Percentiles rank a stretch among this genome's conserved stretches.
phyloP scores from a whole-genome alignment of 2,113 vertebrate species.

The Entelurus aequoreus region DNA sequence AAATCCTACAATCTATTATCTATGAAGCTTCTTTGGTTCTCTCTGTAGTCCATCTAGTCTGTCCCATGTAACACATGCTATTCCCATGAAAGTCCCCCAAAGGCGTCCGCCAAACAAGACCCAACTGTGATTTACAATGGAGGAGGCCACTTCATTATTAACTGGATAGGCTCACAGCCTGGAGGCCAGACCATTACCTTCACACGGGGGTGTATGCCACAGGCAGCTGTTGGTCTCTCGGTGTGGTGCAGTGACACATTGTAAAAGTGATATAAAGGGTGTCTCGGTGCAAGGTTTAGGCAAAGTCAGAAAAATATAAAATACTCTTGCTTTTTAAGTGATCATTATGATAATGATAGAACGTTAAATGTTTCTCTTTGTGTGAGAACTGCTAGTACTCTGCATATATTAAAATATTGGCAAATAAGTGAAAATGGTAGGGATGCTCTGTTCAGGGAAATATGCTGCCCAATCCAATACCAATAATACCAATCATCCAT shows the following conservation, averaged over 20 bases:
- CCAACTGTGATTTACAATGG: constrained; percentile 62
- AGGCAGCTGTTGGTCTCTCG: constrained; percentile 40
- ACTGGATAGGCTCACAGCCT: constrained; percentile 43
- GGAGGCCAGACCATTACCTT: constrained; percentile 45
- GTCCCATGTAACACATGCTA: constrained; percentile 38
- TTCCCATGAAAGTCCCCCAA: constrained; percentile 46
- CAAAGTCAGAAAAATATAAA: constrained; percentile 17
- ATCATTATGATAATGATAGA: constrained; percentile 10
- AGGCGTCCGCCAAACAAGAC: constrained; percentile 43
- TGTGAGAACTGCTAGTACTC: constrained; percentile 8
- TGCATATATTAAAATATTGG: constrained; percentile 3
- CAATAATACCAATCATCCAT: too few relatives aligned
- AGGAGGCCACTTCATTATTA: constrained; percentile 52
- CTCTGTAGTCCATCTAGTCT: constrained; percentile 15
- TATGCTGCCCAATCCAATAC: too few relatives aligned
- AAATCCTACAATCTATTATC: constrained; percentile 47
- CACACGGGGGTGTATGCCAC: constrained; percentile 49
- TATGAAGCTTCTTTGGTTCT: constrained; percentile 24
- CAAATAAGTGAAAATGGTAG: background rate
- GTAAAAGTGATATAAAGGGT: constrained; percentile 46
- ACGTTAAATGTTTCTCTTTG: constrained; percentile 7
- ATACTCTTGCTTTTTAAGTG: constrained; percentile 10
- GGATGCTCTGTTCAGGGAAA: too few relatives aligned
- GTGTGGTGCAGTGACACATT: constrained; percentile 46
- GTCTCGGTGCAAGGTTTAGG: constrained; percentile 14